These are phyloP conservation scores for Agonopterix subpropinquella DNA, from an alignment of 2,888 invertebrate genomes.

Conservation along the genomic window DNA sequence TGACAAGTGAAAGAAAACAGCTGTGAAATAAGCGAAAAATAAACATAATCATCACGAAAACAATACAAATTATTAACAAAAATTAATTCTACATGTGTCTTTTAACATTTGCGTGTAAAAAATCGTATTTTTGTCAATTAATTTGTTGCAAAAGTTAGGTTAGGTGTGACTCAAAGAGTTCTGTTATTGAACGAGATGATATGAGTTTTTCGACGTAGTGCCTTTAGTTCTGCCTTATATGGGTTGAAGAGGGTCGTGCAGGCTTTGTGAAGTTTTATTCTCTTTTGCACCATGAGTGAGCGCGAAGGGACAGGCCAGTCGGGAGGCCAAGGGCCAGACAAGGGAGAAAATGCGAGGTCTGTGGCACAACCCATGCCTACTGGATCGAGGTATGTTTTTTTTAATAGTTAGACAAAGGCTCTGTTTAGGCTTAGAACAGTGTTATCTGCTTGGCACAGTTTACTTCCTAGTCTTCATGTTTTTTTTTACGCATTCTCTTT, in stretches of 20 bases:
- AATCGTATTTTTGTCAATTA: conserved; percentile 11
- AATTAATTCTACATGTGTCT: conserved; percentile 2
- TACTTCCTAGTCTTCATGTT: too few species aligned
- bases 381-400: conserved; percentile 43
- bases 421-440: too few species aligned
- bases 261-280: conserved; percentile 29
- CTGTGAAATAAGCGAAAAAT: conserved; percentile 21
- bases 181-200: conserved; percentile 35
- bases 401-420: too few species aligned
- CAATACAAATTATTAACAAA: conserved; percentile 7
- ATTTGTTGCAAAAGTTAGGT: conserved; percentile 46
- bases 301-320: conserved; percentile 50
- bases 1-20: conserved; percentile 62
- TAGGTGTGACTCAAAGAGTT: conserved; percentile 46
- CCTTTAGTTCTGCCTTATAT: conserved; percentile 47
- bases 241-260: conserved; percentile 38
- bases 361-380: conserved; percentile 50
- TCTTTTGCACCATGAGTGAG: conserved; percentile 46
- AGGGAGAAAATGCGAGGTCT: conserved; percentile 33
- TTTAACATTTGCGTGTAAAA: conserved; percentile 5
- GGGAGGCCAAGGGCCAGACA: conserved; percentile 38
- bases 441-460: too few species aligned
- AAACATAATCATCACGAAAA: conserved; percentile 10
- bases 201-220: conserved; percentile 43
- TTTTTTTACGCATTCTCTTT: too few species aligned